Percentiles rank a stretch among this genome's conserved stretches.
These are phyloP conservation scores for Augochlora pura DNA, from an alignment of 1,140 invertebrate species.

Conservation along the genomic window DNA sequence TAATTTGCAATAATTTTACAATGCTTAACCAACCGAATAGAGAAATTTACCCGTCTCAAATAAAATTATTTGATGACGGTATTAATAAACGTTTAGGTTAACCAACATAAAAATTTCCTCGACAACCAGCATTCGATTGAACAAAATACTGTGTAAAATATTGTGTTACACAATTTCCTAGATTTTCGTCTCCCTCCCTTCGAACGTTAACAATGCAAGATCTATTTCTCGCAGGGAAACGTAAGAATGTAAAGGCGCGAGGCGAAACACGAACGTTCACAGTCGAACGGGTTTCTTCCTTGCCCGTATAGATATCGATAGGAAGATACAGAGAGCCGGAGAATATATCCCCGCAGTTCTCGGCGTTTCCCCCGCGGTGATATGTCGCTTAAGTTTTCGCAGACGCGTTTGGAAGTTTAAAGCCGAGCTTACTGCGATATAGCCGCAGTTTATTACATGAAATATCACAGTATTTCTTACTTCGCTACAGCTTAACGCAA, in stretches of 20 bases:
- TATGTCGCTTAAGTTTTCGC: slow-evolving; percentile 46
- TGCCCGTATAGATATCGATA: not conserved
- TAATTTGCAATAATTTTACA: too few relatives aligned
- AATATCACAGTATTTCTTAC: slow-evolving; percentile 53
- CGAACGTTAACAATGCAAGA: not conserved
- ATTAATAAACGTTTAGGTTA: too few relatives aligned
- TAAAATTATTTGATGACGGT: too few relatives aligned
- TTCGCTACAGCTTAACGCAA: slow-evolving; percentile 54
- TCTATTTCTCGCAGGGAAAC: not conserved
- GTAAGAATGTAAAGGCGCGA: not conserved
- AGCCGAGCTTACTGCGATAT: slow-evolving; percentile 55
- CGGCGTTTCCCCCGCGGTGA: slow-evolving; percentile 30
- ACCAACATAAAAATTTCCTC: too few relatives aligned
- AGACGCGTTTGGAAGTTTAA: slow-evolving; percentile 50
- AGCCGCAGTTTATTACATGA: slow-evolving; percentile 56
- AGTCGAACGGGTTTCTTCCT: not conserved
- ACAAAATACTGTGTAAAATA: too few relatives aligned
- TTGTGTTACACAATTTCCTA: too few relatives aligned
- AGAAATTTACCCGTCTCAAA: too few relatives aligned
- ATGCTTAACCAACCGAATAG: too few relatives aligned
- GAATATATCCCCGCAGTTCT: slow-evolving; percentile 31
- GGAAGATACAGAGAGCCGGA: slow-evolving; percentile 24
- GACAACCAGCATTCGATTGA: too few relatives aligned
- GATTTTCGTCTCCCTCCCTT: too few relatives aligned
- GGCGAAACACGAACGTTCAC: not conserved